phyloP scores from a whole-genome alignment of 35 echinoderm and acorn worm genomes.

The Strongylocentrotus purpuratus region DNA sequence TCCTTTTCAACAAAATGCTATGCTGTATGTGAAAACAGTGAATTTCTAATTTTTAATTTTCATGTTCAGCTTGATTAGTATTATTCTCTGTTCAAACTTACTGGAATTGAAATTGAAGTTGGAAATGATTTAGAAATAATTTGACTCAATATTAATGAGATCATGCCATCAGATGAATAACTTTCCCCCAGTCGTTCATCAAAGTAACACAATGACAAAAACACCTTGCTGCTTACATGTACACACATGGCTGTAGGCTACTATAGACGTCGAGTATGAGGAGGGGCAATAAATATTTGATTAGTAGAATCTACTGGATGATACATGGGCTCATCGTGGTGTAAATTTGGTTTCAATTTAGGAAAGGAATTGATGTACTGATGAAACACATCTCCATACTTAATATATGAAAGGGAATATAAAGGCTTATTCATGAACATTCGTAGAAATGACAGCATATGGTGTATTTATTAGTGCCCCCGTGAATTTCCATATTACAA shows the following conservation, averaged over 20 bases:
- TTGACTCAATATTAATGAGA: too few relatives aligned
- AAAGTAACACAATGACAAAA: background rate
- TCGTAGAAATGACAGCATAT: background rate
- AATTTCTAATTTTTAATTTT: too few relatives aligned
- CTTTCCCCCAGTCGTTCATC: background rate
- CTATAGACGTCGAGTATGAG: background rate
- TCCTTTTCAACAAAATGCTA: too few relatives aligned
- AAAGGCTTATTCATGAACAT: background rate
- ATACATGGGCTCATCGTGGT: background rate
- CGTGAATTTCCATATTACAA: background rate
- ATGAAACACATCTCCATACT: background rate
- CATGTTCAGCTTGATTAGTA: too few relatives aligned
- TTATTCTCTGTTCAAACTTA: too few relatives aligned
- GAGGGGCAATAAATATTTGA: background rate
- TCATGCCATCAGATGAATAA: background rate
- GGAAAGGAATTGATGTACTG: background rate
- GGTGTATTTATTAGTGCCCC: background rate
- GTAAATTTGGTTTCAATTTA: background rate
- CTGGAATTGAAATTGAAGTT: too few relatives aligned
- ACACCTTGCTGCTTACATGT: background rate
- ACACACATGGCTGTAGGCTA: background rate
- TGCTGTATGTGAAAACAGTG: too few relatives aligned
- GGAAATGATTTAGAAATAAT: too few relatives aligned
- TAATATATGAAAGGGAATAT: background rate
- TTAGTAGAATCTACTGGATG: background rate